Evolutionary conservation across 2,888 invertebrate genomes (phyloP).

Genomic region (Nemurella pictetii): DNA sequence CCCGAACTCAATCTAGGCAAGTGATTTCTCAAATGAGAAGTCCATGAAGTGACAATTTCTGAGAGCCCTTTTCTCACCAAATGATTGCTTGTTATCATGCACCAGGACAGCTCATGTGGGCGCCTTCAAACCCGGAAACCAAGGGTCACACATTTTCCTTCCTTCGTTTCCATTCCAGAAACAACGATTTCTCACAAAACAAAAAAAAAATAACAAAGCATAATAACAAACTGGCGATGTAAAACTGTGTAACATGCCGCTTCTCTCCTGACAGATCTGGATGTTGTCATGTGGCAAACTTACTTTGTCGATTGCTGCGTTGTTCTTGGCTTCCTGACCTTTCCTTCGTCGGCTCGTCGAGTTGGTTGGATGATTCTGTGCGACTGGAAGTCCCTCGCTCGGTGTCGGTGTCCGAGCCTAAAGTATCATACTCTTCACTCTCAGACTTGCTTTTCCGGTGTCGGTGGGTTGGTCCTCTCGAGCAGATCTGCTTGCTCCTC

Average conservation of each 20-base stretch:
- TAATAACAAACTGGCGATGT: background rate
- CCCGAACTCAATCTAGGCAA: no score
- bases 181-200: background rate
- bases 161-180: no score
- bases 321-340: background rate
- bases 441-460: constrained; percentile 54
- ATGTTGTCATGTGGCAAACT: background rate
- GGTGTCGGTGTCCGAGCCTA: constrained; percentile 60
- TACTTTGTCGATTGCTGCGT: constrained; percentile 1
- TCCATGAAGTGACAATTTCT: no score
- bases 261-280: background rate
- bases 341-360: constrained; percentile 52
- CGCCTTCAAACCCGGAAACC: no score
- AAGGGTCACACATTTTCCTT: no score
- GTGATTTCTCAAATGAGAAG: no score
- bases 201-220: background rate
- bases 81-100: no score
- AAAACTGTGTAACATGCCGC: constrained; percentile 17
- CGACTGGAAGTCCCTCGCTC: constrained; percentile 64
- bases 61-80: no score
- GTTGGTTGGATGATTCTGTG: constrained; percentile 55
- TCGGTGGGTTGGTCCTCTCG: background rate
- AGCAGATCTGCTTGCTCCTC: constrained; percentile 23
- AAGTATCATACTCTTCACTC: constrained; percentile 61
- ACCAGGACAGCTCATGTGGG: no score